phyloP scores from a whole-genome alignment of 2,797 vertebrate genomes.

The Xerus rutilus region DNA sequence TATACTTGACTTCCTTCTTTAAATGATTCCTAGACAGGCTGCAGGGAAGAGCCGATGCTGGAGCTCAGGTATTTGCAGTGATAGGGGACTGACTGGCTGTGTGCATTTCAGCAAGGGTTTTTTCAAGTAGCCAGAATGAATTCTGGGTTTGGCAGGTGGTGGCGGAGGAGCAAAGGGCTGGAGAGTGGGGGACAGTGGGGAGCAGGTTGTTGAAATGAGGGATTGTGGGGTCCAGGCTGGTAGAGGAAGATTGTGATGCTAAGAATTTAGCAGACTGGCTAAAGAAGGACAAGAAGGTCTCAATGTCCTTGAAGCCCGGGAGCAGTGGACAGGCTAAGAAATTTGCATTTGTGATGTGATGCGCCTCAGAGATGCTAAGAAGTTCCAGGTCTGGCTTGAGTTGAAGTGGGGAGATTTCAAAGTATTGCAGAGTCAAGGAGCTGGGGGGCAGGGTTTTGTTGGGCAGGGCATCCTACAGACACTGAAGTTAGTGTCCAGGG shows the following conservation, averaged over 20 bases:
- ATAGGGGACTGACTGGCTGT: background rate
- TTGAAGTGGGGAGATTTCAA: background rate
- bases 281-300: background rate
- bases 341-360: background rate
- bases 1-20: constrained; percentile 33
- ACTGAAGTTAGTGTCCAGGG: background rate
- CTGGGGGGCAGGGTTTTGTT: background rate
- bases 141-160: background rate
- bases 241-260: background rate
- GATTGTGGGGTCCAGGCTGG: background rate
- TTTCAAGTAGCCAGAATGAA: background rate
- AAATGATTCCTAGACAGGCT: background rate
- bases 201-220: background rate
- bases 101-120: background rate
- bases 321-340: background rate
- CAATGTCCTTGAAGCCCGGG: too few species aligned
- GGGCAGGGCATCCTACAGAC: background rate
- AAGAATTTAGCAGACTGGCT: background rate
- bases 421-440: background rate
- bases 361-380: background rate
- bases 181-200: background rate
- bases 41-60: background rate
- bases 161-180: background rate
- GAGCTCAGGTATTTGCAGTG: background rate
- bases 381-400: background rate